Base-by-base conservation (phyloP, 2,113 vertebrate genomes). In the Ellobius talpinus region DNA sequence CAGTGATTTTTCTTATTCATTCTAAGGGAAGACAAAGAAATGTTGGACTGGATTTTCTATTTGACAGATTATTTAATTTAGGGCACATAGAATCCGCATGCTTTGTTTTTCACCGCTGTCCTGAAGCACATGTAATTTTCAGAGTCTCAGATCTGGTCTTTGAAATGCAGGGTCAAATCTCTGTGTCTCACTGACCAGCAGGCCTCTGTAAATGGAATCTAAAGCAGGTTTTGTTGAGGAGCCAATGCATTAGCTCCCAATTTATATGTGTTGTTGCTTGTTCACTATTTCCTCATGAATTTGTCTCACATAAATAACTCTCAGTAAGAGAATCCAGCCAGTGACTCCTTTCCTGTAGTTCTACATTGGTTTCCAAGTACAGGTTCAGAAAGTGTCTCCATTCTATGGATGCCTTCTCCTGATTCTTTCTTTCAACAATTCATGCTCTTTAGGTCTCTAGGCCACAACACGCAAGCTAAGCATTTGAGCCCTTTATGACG, bases 11-110 rank as follows among this genome's bases (percentile, higher is more conserved):
- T 61, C 16, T 93, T 77, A 85, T 14, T 94, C 58, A 84, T 65
- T 92, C 58, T 45, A 90, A 33, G 12, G 39, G 68, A 72, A 72
- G 19, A 23, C 94, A 65, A 93, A 91, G 87, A 95, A 42, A 39
- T 42, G 19, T 86, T 21, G 4, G 19, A 31, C 7, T 72, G 24
- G 45, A 89, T 87, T 94, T 93, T 77, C 42, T 79, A 4, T 52
- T 24, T 70, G 72, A 52, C 52, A 17, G 33, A 19, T 52, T 45
- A 31, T 90, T 52, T 33, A 0, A n/a, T 68, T 93, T 93, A 66
- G 16, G 70, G 87, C 21, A 8, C 78, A 45, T 50, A n/a, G 23
- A 88, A 3, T 42, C 29, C 79, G 47, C 2, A 88, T 50, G 26
- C 7, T 91, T 88, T 76, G 42, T 66, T 90, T 85, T 61, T 36